Conservation (phyloP, 2,797 vertebrate genomes). For the Onychomys torridus region DNA sequence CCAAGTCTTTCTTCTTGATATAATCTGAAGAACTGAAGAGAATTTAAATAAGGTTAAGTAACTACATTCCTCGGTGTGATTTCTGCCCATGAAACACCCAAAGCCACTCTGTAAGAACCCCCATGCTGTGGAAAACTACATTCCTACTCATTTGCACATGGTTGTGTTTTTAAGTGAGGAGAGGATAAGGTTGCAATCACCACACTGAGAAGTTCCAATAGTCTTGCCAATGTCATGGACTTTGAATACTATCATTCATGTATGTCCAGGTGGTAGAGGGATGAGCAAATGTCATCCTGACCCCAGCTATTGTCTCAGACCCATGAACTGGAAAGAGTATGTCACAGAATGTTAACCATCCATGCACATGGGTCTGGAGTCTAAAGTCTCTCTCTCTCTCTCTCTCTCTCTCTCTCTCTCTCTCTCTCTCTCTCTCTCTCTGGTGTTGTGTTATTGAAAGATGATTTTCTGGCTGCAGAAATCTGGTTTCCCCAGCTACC, state of each 20-base stretch:
- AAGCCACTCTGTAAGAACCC: background rate
- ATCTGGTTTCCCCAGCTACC: background rate
- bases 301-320: slow-evolving; percentile 44
- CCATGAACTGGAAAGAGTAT: background rate
- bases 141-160: background rate
- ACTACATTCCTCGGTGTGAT: background rate
- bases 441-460: background rate
- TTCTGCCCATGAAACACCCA: slow-evolving; percentile 19
- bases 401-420: slow-evolving; percentile 3
- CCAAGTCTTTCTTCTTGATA: slow-evolving; percentile 32
- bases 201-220: background rate
- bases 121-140: background rate
- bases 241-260: slow-evolving; percentile 30
- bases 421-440: slow-evolving; percentile 28
- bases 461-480: slow-evolving; percentile 19
- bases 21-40: slow-evolving; percentile 55
- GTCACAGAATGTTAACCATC: slow-evolving; percentile 41
- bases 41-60: slow-evolving; percentile 67
- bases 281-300: background rate
- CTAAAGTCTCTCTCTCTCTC: slow-evolving; percentile 30
- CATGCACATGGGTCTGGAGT: background rate
- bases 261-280: background rate
- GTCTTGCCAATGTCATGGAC: background rate
- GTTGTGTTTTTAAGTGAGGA: background rate
- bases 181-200: background rate